These are phyloP conservation scores for Mycteria americana DNA, from an alignment of 2,797 vertebrate genomes.

Conservation along the genomic window DNA sequence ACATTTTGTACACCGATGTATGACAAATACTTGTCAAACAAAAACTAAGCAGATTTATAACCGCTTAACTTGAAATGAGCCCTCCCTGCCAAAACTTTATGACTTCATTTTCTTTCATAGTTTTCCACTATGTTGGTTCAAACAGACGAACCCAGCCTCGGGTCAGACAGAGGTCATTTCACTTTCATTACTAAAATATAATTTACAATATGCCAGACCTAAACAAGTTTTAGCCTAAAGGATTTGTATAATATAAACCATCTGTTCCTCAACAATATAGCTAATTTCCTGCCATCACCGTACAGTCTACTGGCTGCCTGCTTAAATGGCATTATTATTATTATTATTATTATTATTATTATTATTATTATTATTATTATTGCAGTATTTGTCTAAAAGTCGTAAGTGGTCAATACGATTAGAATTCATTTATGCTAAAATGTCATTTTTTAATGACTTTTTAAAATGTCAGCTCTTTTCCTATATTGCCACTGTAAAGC, in stretches of 20 bases:
- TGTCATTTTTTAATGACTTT: neutral
- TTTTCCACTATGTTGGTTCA: slow-evolving; percentile 75
- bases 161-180: slow-evolving; percentile 85
- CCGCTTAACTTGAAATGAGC: slow-evolving; percentile 72
- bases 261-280: slow-evolving; percentile 87
- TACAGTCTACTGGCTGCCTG: slow-evolving; percentile 75
- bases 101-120: slow-evolving; percentile 80
- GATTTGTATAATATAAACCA: slow-evolving; percentile 91
- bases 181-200: slow-evolving; percentile 86
- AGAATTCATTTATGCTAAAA: slow-evolving; percentile 53
- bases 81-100: slow-evolving; percentile 78
- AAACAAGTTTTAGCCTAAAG: slow-evolving; percentile 85
- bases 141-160: slow-evolving; percentile 76
- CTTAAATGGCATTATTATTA: slow-evolving; percentile 69
- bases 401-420: slow-evolving; percentile 53
- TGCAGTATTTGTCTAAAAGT: slow-evolving; percentile 67
- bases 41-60: slow-evolving; percentile 78
- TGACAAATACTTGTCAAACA: slow-evolving; percentile 83
- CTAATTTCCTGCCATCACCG: slow-evolving; percentile 80
- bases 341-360: neutral
- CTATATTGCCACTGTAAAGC: neutral
- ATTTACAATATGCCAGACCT: slow-evolving; percentile 88
- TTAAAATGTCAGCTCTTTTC: neutral
- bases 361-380: slow-evolving; percentile 21
- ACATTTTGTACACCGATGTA: slow-evolving; percentile 70